Conservation (phyloP, 2,888 invertebrate species). For the Chouioia cunea region DNA sequence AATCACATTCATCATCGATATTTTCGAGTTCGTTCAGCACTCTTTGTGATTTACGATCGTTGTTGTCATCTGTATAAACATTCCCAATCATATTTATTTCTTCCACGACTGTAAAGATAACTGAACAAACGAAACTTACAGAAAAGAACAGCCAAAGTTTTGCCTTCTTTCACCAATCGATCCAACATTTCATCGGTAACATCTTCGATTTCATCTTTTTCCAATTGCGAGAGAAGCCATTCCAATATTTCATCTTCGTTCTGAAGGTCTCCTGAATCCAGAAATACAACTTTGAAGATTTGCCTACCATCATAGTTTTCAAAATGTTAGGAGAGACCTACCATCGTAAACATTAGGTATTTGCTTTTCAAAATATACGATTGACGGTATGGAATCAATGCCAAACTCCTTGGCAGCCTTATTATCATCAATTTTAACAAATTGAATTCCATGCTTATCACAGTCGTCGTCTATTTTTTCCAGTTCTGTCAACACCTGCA, state of each 20-base stretch:
- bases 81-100: not conserved
- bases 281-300: not conserved
- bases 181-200: constrained; percentile 95
- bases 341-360: constrained; percentile 94
- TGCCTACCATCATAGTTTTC: not conserved
- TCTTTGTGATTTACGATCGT: constrained; percentile 87
- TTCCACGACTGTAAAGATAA: constrained; percentile 45
- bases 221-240: constrained; percentile 89
- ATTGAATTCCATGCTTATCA: constrained; percentile 91
- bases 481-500: constrained; percentile 86
- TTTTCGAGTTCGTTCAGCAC: constrained; percentile 91
- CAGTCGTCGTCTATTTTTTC: constrained; percentile 96
- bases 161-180: constrained; percentile 88
- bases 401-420: constrained; percentile 89
- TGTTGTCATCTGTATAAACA: constrained; percentile 80
- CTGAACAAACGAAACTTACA: constrained; percentile 73
- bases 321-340: constrained; percentile 59
- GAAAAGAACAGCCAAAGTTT: constrained; percentile 89
- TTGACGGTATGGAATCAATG: constrained; percentile 83
- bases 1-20: constrained; percentile 93
- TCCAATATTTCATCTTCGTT: constrained; percentile 90
- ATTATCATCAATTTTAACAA: constrained; percentile 91
- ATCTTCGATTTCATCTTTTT: constrained; percentile 94
- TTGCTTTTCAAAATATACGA: constrained; percentile 94
- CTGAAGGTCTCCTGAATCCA: constrained; percentile 78